Base-by-base conservation (phyloP, 2,113 vertebrate species). In the Alligator mississippiensis region DNA sequence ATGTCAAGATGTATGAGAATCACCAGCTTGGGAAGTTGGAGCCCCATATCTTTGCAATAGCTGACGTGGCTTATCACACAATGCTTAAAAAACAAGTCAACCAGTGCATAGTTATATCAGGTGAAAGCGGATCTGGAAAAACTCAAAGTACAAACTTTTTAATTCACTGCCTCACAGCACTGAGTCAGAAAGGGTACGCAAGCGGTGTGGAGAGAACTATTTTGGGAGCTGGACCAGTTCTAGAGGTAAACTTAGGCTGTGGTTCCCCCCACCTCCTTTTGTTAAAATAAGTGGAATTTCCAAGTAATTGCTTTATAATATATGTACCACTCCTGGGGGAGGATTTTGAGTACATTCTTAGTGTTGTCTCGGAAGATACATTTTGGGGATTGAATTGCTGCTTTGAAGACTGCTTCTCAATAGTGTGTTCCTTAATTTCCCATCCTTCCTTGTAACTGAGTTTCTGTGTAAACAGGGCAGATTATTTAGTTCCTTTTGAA, bases 81-180 rank as follows among this genome's bases (percentile, higher is more conserved):
- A 99, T 99, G 99, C 98, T 99, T 75, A 98, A 94, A 89, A 98
- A 98, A 84, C 98, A 94, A 1, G 84, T 96, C 4, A 98, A 99
- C 96, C 99, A 99, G 97, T 99, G 99, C 90, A 98, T 99, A 1
- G 98, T 99, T 77, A 98, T 99, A 93, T 99, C 99, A 0, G 99
- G 99, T 0, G 98, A 99, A 96, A 99, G 99, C 2, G 99, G 99
- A 38, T 99, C 99, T 0, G 99, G 99, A 55, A 99, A 99, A 94
- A 99, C 99, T 0, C 99, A 99, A 88, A 99, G 99, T 98, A 98
- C 99, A 97, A 99, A 99, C 96, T 99, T 99, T 94, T 97, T 99
- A 84, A 98, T 99, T 97, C 99, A 99, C 97, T 99, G 99, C 96
- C 98, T 99, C 93, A 99, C 99, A 0, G 98, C 99, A 0, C 98